Conservation (phyloP, 2,797 vertebrate species). For the Gymnocypris eckloni region DNA sequence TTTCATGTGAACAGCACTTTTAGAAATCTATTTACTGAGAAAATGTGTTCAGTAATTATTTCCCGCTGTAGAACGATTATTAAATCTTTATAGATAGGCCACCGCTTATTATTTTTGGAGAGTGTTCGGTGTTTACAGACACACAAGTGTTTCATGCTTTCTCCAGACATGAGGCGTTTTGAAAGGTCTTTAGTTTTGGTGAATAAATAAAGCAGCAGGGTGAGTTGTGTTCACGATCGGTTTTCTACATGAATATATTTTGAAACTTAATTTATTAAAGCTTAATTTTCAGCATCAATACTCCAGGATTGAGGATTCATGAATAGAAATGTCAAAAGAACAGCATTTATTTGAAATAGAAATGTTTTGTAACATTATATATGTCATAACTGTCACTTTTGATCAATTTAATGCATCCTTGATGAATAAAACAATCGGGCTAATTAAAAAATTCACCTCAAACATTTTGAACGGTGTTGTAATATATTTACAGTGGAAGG, state of each 20-base stretch:
- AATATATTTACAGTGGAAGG: background rate
- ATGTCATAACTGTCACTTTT: background rate
- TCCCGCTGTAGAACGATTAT: background rate
- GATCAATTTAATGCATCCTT: background rate
- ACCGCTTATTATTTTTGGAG: background rate
- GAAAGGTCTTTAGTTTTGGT: conserved; percentile 30
- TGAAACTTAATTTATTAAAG: too few species aligned
- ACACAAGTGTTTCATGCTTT: background rate
- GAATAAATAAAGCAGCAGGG: conserved; percentile 4
- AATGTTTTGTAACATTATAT: background rate
- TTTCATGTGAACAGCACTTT: too few species aligned
- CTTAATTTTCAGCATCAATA: too few species aligned
- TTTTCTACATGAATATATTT: too few species aligned
- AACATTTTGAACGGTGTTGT: too few species aligned
- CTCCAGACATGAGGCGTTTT: conserved; percentile 24
- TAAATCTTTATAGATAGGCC: background rate
- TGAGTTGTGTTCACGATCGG: background rate
- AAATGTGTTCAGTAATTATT: too few species aligned
- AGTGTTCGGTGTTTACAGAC: background rate
- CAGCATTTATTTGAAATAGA: too few species aligned
- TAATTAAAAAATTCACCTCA: background rate
- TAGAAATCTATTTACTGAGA: too few species aligned
- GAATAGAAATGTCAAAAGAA: too few species aligned
- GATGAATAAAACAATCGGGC: background rate
- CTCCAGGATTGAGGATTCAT: too few species aligned